Conservation (phyloP, 2,113 vertebrate genomes). For the Scortum barcoo region DNA sequence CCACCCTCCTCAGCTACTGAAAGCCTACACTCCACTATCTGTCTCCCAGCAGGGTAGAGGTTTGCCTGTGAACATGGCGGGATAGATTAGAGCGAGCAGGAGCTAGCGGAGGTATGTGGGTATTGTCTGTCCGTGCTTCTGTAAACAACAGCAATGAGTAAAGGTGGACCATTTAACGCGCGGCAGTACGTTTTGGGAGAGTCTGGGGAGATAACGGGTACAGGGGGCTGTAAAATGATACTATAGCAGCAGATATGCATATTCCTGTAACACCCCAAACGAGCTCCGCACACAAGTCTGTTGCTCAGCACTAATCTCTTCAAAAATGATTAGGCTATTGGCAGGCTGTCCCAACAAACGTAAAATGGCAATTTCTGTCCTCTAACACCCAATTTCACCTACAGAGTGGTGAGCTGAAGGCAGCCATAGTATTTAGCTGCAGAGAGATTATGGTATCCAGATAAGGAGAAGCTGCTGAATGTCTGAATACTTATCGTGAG, state of each 20-base stretch:
- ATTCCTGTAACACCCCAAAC: conserved; percentile 14
- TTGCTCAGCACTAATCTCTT: conserved; percentile 54
- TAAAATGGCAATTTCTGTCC: conserved; percentile 51
- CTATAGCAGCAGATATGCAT: conserved; percentile 22
- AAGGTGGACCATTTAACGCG: conserved; percentile 22
- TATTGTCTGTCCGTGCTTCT: conserved; percentile 36
- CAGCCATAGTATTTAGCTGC: conserved; percentile 66
- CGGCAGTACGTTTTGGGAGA: conserved; percentile 1
- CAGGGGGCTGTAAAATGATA: conserved; percentile 23
- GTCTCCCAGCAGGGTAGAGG: conserved; percentile 49
- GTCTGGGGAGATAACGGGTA: conserved; percentile 18
- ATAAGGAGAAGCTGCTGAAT: conserved; percentile 78
- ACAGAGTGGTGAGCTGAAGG: conserved; percentile 57
- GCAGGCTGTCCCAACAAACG: conserved; percentile 45
- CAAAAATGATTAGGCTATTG: conserved; percentile 57
- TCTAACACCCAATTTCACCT: conserved; percentile 59
- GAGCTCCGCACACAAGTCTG: conserved; percentile 16
- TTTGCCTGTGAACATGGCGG: conserved; percentile 28
- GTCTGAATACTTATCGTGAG: conserved; percentile 81
- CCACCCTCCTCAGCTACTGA: conserved; percentile 35
- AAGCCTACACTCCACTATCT: conserved; percentile 46
- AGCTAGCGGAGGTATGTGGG: conserved; percentile 24
- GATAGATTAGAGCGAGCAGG: conserved; percentile 49
- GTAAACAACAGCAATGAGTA: conserved; percentile 43
- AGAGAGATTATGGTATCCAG: conserved; percentile 72